Conservation (phyloP, 2,888 invertebrate species). For the Altica lythri region DNA sequence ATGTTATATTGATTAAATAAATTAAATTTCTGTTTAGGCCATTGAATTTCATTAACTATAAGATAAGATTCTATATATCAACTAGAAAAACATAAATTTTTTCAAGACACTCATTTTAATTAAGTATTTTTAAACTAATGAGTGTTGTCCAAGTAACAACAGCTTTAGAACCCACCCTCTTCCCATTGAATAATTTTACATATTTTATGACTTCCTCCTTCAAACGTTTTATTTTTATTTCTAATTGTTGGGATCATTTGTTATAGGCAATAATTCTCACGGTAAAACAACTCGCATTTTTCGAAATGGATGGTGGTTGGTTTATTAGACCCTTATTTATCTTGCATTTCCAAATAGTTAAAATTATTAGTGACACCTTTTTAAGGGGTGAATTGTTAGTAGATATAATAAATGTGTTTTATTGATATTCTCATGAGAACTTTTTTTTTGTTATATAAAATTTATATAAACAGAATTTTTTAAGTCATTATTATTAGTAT, state of each 20-base stretch:
- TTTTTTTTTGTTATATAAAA: no score
- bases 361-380: slow-evolving; percentile 22
- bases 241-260: slow-evolving; percentile 30
- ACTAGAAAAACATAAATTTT: no score
- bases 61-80: no score
- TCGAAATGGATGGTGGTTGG: slow-evolving; percentile 22
- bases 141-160: no score
- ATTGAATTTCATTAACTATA: no score
- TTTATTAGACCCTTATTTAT: slow-evolving; percentile 29
- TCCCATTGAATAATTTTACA: slow-evolving; percentile 27
- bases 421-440: slow-evolving; percentile 22
- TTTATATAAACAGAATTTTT: no score
- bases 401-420: slow-evolving; percentile 16
- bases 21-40: no score
- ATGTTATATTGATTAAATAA: no score
- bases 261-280: slow-evolving; percentile 35
- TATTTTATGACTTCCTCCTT: slow-evolving; percentile 23
- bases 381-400: slow-evolving; percentile 11
- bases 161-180: no score
- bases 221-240: slow-evolving; percentile 1
- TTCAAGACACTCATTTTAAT: no score
- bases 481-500: no score
- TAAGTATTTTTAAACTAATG: no score
- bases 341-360: slow-evolving; percentile 15
- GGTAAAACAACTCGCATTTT: slow-evolving; percentile 26